phyloP scores from a whole-genome alignment of 1,140 invertebrate species.

The Drosophila ananassae region DNA sequence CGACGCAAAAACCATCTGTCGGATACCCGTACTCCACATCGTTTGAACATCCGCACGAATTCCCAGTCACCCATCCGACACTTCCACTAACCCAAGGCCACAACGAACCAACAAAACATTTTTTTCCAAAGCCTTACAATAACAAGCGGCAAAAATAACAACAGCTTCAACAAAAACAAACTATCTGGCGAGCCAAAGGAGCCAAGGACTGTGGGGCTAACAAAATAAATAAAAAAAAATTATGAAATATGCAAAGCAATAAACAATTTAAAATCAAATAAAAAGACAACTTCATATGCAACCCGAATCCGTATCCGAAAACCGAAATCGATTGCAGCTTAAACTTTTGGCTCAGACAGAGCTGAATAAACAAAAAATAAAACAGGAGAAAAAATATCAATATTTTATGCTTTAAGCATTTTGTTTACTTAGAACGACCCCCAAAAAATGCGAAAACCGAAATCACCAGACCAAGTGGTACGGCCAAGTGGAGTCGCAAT shows the following conservation, averaged over 20 bases:
- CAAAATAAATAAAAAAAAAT: constrained; percentile 62
- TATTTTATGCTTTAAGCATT: constrained; percentile 80
- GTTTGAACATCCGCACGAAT: neutral
- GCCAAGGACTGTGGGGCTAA: constrained; percentile 4
- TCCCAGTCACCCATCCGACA: constrained; percentile 34
- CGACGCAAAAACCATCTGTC: constrained; percentile 41
- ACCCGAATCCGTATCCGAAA: constrained; percentile 40
- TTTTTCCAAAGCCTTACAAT: constrained; percentile 31
- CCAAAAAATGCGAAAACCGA: constrained; percentile 52
- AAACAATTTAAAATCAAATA: constrained; percentile 82
- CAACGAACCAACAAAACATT: neutral
- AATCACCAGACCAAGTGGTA: constrained; percentile 41
- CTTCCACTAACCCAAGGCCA: constrained; percentile 37
- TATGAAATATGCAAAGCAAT: constrained; percentile 82
- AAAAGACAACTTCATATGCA: constrained; percentile 77
- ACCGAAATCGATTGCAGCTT: constrained; percentile 60
- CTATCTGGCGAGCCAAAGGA: neutral
- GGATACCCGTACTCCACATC: constrained; percentile 8
- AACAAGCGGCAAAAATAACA: constrained; percentile 44
- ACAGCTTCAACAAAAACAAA: constrained; percentile 26
- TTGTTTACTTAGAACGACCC: constrained; percentile 78
- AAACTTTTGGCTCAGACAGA: constrained; percentile 38
- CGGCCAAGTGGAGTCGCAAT: constrained; percentile 27
- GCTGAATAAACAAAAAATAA: constrained; percentile 36
- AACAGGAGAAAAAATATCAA: constrained; percentile 61